Evolutionary conservation across 2,888 invertebrate species (phyloP).

Genomic region (Nymphalis urticae): DNA sequence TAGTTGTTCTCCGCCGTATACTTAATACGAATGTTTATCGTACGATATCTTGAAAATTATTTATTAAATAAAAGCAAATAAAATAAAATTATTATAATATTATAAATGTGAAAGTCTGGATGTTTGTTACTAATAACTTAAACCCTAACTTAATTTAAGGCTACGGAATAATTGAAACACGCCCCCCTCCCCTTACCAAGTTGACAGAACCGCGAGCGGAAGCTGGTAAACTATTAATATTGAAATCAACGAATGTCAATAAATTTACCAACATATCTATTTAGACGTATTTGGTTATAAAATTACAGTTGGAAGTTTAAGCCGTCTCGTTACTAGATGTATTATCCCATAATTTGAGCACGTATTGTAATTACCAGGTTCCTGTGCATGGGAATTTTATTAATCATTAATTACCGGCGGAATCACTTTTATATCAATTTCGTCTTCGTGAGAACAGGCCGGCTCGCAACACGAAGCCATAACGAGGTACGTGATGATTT

Average conservation of each 20-base stretch:
- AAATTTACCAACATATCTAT: background rate
- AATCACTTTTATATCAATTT: conserved; percentile 27
- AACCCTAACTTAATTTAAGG: no score
- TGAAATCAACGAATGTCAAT: background rate
- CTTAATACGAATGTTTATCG: background rate
- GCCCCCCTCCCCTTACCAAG: no score
- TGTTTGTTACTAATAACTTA: background rate
- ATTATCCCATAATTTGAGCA: conserved; percentile 19
- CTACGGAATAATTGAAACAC: no score
- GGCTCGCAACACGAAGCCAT: conserved; percentile 31
- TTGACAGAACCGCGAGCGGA: no score
- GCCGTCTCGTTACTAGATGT: conserved; percentile 12
- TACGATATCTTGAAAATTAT: background rate
- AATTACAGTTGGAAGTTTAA: conserved; percentile 17
- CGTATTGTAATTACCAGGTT: conserved; percentile 27
- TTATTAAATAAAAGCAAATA: background rate
- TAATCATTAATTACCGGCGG: conserved; percentile 20
- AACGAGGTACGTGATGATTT: conserved; percentile 36
- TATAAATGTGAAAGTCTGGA: background rate
- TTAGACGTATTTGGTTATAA: conserved; percentile 3
- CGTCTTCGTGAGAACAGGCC: conserved; percentile 33
- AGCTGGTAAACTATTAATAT: background rate
- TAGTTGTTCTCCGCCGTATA: background rate
- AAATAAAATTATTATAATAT: background rate
- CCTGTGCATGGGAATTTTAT: conserved; percentile 23